Evolutionary conservation across 2,113 vertebrate genomes (phyloP).

Genomic region (Lagopus leucura): DNA sequence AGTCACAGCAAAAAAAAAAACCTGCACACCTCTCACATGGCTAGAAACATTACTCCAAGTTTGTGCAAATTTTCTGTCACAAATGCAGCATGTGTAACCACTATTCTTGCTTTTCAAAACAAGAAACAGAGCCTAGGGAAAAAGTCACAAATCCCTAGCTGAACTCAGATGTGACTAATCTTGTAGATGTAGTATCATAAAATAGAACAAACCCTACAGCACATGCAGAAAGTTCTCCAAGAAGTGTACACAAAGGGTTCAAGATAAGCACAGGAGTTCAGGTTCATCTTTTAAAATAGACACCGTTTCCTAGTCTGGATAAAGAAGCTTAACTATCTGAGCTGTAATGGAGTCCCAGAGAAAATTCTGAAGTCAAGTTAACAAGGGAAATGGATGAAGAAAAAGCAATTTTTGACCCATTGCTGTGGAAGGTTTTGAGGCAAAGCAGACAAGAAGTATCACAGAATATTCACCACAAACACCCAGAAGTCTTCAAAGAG

Average conservation of each 20-base stretch:
- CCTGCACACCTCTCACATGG: not conserved
- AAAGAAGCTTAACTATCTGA: not conserved
- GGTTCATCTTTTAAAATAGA: not conserved
- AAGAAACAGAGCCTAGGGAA: not conserved
- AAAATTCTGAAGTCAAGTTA: not conserved
- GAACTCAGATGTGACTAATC: not conserved
- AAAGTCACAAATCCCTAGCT: not conserved
- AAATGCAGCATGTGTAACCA: not conserved
- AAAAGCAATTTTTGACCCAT: not conserved
- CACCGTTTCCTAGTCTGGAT: not conserved
- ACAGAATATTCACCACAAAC: not conserved
- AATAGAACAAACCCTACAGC: not conserved
- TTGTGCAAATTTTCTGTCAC: not conserved
- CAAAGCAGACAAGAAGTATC: not conserved
- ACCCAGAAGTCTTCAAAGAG: not conserved
- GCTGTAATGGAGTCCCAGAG: not conserved
- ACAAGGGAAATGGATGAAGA: not conserved
- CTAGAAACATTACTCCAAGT: too few relatives aligned
- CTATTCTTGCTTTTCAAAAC: not conserved
- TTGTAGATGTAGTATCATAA: not conserved
- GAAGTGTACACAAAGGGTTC: not conserved
- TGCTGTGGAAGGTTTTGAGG: not conserved
- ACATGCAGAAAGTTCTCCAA: not conserved
- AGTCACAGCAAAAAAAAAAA: not conserved
- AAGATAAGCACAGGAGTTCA: not conserved